These are phyloP conservation scores for silkworm (Bombyx mori) DNA, from an alignment of 1,140 invertebrate genomes.

Conservation along the genomic window ASM3026992v2 NC_085119.1:10519001-10519500, in stretches of 20 bases:
- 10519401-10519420: constrained; percentile 55
- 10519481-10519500: constrained; percentile 58
- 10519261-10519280: neutral
- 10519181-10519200: too few species aligned
- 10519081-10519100: too few species aligned
- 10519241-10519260: too few species aligned
- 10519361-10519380: constrained; percentile 34
- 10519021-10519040: too few species aligned
- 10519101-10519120: too few species aligned
- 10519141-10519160: too few species aligned
- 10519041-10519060: too few species aligned
- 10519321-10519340: neutral
- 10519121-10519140: too few species aligned
- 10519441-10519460: constrained; percentile 64
- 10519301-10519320: neutral
- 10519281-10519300: neutral
- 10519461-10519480: constrained; percentile 62
- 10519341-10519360: constrained; percentile 12
- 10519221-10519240: neutral
- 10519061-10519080: too few species aligned
- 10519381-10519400: constrained; percentile 32
- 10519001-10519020: too few species aligned
- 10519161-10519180: too few species aligned
- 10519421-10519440: constrained; percentile 62
- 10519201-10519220: neutral